These are phyloP conservation scores for Urechis unicinctus DNA, from an alignment of 2,888 invertebrate genomes.

Conservation along the genomic window DNA sequence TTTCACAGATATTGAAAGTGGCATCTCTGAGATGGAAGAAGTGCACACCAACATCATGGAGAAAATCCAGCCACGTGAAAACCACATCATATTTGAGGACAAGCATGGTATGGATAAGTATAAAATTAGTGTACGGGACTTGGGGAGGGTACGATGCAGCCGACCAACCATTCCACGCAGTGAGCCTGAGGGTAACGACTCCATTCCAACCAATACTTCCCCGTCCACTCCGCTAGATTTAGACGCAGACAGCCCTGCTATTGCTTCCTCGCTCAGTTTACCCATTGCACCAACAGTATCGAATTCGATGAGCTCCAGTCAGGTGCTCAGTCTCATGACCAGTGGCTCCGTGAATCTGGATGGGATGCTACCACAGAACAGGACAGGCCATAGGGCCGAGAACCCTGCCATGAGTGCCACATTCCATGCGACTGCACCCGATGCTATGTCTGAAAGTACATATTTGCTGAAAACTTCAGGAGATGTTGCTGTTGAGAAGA, in stretches of 20 bases:
- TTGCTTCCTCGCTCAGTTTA: neutral
- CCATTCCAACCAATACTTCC: neutral
- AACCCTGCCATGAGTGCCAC: neutral
- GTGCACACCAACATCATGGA: constrained; percentile 18
- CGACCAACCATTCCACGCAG: constrained; percentile 6
- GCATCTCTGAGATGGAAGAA: constrained; percentile 21
- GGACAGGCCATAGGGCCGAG: neutral
- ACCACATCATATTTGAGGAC: constrained; percentile 23
- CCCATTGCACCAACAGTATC: too few species aligned
- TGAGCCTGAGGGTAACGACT: constrained; percentile 16
- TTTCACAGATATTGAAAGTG: constrained; percentile 17
- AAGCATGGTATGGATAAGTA: constrained; percentile 21
- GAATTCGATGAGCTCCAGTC: neutral
- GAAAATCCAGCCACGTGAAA: constrained; percentile 16
- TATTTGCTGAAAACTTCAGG: neutral
- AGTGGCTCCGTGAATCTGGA: too few species aligned
- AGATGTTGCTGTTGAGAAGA: neutral
- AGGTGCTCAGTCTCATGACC: too few species aligned
- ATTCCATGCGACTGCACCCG: neutral
- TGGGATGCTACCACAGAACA: too few species aligned
- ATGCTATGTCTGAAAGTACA: neutral
- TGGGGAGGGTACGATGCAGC: constrained; percentile 16
- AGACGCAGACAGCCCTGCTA: neutral
- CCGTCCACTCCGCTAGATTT: neutral
- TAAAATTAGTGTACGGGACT: constrained; percentile 17